Percentiles rank a stretch among this genome's conserved stretches.
Evolutionary conservation across 2,888 invertebrate species (phyloP).

Genomic region (Apamea monoglypha): DNA sequence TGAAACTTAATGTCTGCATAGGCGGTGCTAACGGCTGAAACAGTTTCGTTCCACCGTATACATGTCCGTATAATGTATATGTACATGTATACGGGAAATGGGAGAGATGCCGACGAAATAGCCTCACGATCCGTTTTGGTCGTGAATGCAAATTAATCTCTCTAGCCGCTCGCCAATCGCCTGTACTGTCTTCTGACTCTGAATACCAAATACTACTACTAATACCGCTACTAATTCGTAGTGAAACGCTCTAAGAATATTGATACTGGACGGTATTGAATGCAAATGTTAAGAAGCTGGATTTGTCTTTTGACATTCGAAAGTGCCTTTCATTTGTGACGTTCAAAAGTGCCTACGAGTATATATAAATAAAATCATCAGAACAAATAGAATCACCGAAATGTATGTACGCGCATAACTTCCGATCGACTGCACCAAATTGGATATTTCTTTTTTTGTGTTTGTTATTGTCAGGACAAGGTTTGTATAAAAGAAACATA

Average conservation of each 20-base stretch:
- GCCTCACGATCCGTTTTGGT: conserved; percentile 86
- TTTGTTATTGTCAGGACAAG: too few relatives aligned
- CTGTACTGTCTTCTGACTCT: conserved; percentile 75
- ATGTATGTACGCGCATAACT: too few relatives aligned
- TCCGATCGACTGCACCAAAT: too few relatives aligned
- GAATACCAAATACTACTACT: conserved; percentile 78
- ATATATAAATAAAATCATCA: too few relatives aligned
- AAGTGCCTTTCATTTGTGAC: not conserved
- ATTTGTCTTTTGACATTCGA: not conserved
- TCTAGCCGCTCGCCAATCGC: conserved; percentile 74
- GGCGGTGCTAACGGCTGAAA: conserved; percentile 66
- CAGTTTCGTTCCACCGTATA: conserved; percentile 60
- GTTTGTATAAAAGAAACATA: too few relatives aligned
- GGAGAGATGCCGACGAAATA: conserved; percentile 83
- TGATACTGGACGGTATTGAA: conserved; percentile 44
- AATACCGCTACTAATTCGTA: conserved; percentile 70
- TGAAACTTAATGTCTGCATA: conserved; percentile 53
- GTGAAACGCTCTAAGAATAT: conserved; percentile 64
- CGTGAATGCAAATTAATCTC: conserved; percentile 88
- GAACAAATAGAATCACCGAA: too few relatives aligned
- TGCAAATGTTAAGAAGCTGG: conserved; percentile 23
- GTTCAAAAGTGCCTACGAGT: not conserved
- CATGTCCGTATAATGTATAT: conserved; percentile 38
- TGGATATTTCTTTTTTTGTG: too few relatives aligned
- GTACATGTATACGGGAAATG: conserved; percentile 80